Evolutionary conservation across 1,140 invertebrate genomes (phyloP).

Genomic region (Lamellibrachia luymesi): DNA sequence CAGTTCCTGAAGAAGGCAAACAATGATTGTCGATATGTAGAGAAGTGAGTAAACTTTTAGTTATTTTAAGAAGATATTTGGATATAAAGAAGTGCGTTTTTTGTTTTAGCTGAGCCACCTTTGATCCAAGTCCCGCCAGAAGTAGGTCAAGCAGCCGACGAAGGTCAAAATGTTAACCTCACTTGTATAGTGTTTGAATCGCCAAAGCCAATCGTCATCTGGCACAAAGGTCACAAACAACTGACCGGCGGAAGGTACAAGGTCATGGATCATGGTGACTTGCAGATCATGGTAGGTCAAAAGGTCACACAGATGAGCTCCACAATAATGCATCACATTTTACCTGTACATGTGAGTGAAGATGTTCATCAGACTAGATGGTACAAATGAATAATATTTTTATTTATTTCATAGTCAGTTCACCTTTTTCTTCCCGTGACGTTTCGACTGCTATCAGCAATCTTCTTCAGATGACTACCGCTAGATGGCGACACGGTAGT

Average conservation of each 20-base stretch:
- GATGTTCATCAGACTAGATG: too few species aligned
- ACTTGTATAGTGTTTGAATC: slow-evolving; percentile 92
- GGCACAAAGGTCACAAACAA: slow-evolving; percentile 77
- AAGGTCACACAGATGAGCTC: neutral
- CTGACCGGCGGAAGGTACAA: slow-evolving; percentile 79
- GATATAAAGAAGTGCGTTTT: neutral
- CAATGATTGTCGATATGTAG: too few species aligned
- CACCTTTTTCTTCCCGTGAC: too few species aligned
- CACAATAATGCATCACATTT: neutral
- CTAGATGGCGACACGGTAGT: too few species aligned
- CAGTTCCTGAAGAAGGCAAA: too few species aligned
- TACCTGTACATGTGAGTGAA: too few species aligned
- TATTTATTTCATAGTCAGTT: too few species aligned
- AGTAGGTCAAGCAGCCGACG: slow-evolving; percentile 68
- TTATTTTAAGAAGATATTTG: too few species aligned
- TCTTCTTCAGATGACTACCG: too few species aligned
- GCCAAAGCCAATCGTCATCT: slow-evolving; percentile 87
- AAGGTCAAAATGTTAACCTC: slow-evolving; percentile 76
- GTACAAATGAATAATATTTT: too few species aligned
- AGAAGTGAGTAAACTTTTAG: too few species aligned
- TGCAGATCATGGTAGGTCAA: slow-evolving; percentile 69
- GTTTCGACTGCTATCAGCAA: too few species aligned
- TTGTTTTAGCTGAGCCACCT: slow-evolving; percentile 74
- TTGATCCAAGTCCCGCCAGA: slow-evolving; percentile 81
- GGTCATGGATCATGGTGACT: slow-evolving; percentile 73